Evolutionary conservation across 2,888 invertebrate species (phyloP), one percentile per base, ranked within the genome.

Genomic region (Tenthredo notha): DNA sequence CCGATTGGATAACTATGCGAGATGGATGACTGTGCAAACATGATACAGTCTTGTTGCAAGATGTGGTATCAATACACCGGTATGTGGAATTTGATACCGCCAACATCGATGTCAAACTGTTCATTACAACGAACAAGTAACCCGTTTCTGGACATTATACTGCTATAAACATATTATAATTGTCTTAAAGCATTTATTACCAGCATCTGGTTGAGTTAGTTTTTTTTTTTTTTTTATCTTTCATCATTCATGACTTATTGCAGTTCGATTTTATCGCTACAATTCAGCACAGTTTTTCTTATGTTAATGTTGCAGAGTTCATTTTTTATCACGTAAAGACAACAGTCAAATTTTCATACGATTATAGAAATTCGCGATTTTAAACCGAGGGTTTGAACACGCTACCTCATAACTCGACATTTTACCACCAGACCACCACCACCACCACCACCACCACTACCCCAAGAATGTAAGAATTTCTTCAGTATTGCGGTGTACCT

Each of bases 71-170:
- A 50, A 43, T 83, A 67, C 83, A 67, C 83, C 29, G 67, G 67
- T 83, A 83, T 83, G 43, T 70, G 83, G 67, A 83, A 83, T 67
- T 70, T 40, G 83, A 83, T 67, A 83, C 67, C 67, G 43, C 83
- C 83, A 25, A 83, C 47, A 58, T 83, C 70, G 70, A 83, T 83
- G 70, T 83, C 83, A 83, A 83, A 83, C 83, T 83, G 83, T 67
- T 33, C 70, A 33, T 83, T 70, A 83, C 70, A 65, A 80, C 80
- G 61, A 37, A 33, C 80, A 65, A 37, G 37, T 37, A 80, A 83
- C 83, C 70, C 43, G 83, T 83, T 83, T 58, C 18, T 65, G 25
- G 25, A 61, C 80, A 6, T 80, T 58, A 80, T 61, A 29, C 77
- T 29, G 9, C 40, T n/a, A 40, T n/a, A 50, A 29, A 7, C 7